Conservation (phyloP, 2,797 vertebrate species). For the Australoheros facetus region DNA sequence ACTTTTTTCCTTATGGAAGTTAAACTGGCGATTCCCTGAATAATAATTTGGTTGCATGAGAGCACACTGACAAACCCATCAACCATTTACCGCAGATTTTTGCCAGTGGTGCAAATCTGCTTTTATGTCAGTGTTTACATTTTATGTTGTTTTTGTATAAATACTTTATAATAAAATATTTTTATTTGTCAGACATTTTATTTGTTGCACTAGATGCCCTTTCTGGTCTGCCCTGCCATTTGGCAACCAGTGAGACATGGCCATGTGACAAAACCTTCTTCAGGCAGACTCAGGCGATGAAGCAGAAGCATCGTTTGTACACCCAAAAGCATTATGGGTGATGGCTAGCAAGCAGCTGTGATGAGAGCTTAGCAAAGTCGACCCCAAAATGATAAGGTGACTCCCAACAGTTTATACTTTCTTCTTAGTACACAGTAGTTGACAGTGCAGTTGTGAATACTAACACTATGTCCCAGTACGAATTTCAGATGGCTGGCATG, state of each 20-base stretch:
- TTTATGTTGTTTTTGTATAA: neutral
- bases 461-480: neutral
- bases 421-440: slow-evolving; percentile 6
- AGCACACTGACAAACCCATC: too few relatives aligned
- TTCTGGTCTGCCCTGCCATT: neutral
- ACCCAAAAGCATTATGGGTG: neutral
- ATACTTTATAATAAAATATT: neutral
- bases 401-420: neutral
- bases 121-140: neutral
- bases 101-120: too few relatives aligned
- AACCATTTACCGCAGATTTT: too few relatives aligned
- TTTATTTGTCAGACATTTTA: neutral
- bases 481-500: neutral
- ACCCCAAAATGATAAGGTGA: neutral
- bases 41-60: too few relatives aligned
- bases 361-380: neutral
- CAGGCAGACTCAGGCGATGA: neutral
- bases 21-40: too few relatives aligned
- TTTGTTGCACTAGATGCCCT: neutral
- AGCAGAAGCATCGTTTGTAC: neutral
- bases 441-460: neutral
- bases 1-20: too few relatives aligned
- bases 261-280: neutral
- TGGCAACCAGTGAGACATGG: neutral
- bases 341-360: neutral